Evolutionary conservation across 1,140 invertebrate species (phyloP).

Genomic region (Zaprionus kolodkinae): DNA sequence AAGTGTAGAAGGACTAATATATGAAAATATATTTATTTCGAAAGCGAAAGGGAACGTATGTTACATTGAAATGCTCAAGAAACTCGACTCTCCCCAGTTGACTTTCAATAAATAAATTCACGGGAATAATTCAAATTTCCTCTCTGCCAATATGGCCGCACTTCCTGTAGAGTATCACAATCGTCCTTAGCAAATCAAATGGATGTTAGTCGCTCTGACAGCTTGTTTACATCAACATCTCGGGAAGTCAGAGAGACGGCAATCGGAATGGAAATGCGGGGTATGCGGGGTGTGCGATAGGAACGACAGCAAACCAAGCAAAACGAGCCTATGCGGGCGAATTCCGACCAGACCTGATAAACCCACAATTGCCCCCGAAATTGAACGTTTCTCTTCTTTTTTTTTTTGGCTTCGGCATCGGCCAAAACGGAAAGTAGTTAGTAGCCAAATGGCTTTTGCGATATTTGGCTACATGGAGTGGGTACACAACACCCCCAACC

Average conservation of each 20-base stretch:
- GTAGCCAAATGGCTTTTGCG: slow-evolving; percentile 57
- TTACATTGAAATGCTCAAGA: not conserved
- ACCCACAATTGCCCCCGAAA: slow-evolving; percentile 1
- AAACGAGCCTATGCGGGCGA: slow-evolving; percentile 43
- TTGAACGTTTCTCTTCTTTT: not conserved
- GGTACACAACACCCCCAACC: not conserved
- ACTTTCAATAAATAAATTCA: no score
- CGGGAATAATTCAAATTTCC: not conserved
- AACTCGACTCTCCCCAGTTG: no score
- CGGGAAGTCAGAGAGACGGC: slow-evolving; percentile 19
- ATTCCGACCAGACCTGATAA: slow-evolving; percentile 27
- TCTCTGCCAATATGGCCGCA: slow-evolving; percentile 1
- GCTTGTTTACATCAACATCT: slow-evolving; percentile 73
- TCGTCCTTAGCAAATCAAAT: slow-evolving; percentile 61
- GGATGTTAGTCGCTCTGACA: slow-evolving; percentile 66
- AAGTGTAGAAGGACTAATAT: not conserved
- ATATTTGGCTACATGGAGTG: slow-evolving; percentile 39
- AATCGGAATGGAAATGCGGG: slow-evolving; percentile 10
- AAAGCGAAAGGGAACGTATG: not conserved
- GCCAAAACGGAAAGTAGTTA: slow-evolving; percentile 51
- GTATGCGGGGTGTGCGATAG: slow-evolving; percentile 14
- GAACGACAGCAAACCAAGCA: slow-evolving; percentile 27
- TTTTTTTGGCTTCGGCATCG: not conserved
- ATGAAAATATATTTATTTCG: not conserved
- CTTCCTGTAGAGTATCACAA: slow-evolving; percentile 26